A percentile compares a stretch with the other conserved stretches of the same genome.
Conservation (phyloP, 2,797 vertebrate genomes). For the Euthynnus affinis region DNA sequence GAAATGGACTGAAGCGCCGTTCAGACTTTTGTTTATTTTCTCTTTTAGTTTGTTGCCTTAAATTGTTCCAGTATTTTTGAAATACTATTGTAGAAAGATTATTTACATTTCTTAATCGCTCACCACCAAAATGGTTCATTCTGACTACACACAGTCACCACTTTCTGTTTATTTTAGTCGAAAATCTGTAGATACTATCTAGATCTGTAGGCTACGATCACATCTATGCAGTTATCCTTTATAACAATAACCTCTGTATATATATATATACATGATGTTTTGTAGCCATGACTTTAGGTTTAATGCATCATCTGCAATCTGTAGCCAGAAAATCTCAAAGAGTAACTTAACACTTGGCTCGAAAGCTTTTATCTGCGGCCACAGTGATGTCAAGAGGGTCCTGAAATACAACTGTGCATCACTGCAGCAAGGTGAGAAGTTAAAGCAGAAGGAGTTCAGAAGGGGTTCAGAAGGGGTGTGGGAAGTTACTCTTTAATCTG, state of each 20-base stretch:
- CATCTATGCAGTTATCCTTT: conserved; percentile 64
- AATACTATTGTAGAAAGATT: conserved; percentile 20
- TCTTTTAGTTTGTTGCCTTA: conserved; percentile 53
- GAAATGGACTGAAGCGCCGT: conserved; percentile 46
- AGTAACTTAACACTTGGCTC: background rate
- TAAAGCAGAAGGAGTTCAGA: too few species aligned
- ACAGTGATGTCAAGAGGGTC: background rate
- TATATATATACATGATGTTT: conserved; percentile 6
- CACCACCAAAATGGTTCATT: background rate
- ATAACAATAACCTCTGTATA: conserved; percentile 23
- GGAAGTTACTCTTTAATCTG: background rate
- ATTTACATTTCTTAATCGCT: conserved; percentile 41
- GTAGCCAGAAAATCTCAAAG: conserved; percentile 4
- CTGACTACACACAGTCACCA: conserved; percentile 47
- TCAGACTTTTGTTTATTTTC: conserved; percentile 16
- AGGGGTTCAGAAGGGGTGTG: too few species aligned
- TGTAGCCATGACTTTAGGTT: background rate
- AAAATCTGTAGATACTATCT: conserved; percentile 38
- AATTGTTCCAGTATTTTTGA: conserved; percentile 40
- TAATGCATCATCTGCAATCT: background rate
- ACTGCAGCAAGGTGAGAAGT: too few species aligned
- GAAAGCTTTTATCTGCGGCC: background rate
- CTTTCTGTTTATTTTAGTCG: conserved; percentile 7
- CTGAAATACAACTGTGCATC: background rate
- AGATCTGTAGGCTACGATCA: conserved; percentile 16